Evolutionary conservation across 1,140 invertebrate genomes (phyloP), one percentile per base, ranked within the genome.

Genomic region (Chironomus tepperi): DNA sequence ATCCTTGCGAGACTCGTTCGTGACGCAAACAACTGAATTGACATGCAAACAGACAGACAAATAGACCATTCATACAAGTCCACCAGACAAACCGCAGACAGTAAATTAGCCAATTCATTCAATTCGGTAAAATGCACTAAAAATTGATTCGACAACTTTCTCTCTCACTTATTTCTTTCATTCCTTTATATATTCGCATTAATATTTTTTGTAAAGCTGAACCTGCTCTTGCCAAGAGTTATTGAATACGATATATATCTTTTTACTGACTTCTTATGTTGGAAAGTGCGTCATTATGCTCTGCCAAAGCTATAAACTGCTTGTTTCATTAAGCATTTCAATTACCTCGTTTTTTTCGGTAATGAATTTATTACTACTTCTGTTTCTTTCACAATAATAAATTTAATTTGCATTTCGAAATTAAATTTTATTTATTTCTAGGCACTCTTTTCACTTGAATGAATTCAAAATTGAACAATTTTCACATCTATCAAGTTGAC

Each of bases 121-220:
- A 34, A 34, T 34, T 34, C 24, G 24, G 9, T 3, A 57, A 57
- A 57, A 57, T 12, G 47, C n/a, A n/a, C 47, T n/a, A 57, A 57
- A 10, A 70, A 70, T 19, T 18, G 16, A 70, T 19, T 70, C 16
- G 65, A 70, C 65, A 70, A 70, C 65, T 70, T 70, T 70, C 65
- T 70, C 18, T 70, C 19, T 70, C 19, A 18, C 19, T 57, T 1
- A n/a, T 19, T 67, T 67, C 8, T 67, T 67, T 67, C 5, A 0
- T 8, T 9, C 3, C 1, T 70, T 70, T 16, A 34, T 34, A 34
- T 34, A 34, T 34, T 34, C 24, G 24, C 24, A 34, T 34, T 34
- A 34, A 34, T 34, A 5, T 34, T n/a, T n/a, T n/a, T n/a, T 34
- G 24, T 34, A 34, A 70, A 70, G 8, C 19, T 70, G 6, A 18